Evolutionary conservation across 2,888 invertebrate genomes (phyloP).

Genomic region (Lumbricus terrestris): DNA sequence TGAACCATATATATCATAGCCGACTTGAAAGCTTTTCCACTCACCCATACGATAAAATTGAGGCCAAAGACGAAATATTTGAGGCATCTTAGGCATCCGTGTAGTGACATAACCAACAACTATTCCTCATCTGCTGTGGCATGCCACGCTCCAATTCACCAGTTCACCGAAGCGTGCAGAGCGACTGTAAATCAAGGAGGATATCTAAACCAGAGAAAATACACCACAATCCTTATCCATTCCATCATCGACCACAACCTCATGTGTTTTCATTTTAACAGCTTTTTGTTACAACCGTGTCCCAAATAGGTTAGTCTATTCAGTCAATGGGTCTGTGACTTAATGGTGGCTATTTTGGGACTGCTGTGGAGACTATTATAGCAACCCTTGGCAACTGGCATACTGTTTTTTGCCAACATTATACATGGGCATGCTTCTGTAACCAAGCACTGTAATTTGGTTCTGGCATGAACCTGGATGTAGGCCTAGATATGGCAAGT

Average conservation of each 20-base stretch:
- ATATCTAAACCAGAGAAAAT: not conserved
- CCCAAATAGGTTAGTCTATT: not conserved
- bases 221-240: not conserved
- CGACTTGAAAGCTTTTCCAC: not conserved
- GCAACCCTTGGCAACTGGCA: too few relatives aligned
- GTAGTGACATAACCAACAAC: slow-evolving; percentile 29
- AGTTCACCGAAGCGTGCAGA: not conserved
- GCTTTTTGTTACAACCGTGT: not conserved
- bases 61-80: slow-evolving; percentile 34
- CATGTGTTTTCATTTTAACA: not conserved
- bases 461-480: too few relatives aligned
- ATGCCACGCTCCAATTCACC: not conserved
- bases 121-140: slow-evolving; percentile 7
- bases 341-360: too few relatives aligned
- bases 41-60: slow-evolving; percentile 37
- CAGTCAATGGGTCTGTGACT: not conserved
- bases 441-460: too few relatives aligned
- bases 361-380: too few relatives aligned
- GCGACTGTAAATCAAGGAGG: not conserved
- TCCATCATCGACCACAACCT: not conserved
- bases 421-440: too few relatives aligned
- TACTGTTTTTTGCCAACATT: too few relatives aligned
- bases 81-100: slow-evolving; percentile 32
- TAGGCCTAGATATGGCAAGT: too few relatives aligned
- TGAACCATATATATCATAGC: not conserved